Evolutionary conservation across 2,113 vertebrate genomes (phyloP), one percentile per base, ranked within the genome.

Genomic region (Micronycteris hirsuta): DNA sequence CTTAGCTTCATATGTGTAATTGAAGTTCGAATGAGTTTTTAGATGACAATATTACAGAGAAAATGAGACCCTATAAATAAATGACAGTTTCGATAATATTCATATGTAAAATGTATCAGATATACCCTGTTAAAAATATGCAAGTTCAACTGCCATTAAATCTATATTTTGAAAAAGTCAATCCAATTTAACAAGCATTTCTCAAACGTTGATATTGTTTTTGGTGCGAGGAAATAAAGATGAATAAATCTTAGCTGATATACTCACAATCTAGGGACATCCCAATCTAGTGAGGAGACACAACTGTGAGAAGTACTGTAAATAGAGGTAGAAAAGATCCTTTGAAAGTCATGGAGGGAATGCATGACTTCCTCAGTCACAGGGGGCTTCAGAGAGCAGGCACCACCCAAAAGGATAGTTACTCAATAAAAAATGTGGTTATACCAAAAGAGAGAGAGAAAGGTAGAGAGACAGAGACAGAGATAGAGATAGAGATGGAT

Each of bases 21-120:
- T 85, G 52, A 95, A 81, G 47, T 93, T 83, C 73, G 86, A 94
- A 90, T 31, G 19, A 68, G 38, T 89, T 78, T 77, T 81, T 76
- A 85, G 19, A 92, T 28, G 38, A 71, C 20, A 58, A 13, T 63
- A 47, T 41, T 83, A 84, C 36, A 67, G 54, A 93, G 73, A 80
- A 86, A 86, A 78, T 89, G 19, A 94, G 49, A 93, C 31, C 5
- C 36, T 47, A 38, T 8, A 33, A 24, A 73, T n/a, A 82, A 86
- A 91, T 45, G 24, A 67, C 22, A 47, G 26, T 70, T 92, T 93
- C 77, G 8, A 61, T 22, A 65, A n/a, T 63, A 85, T 52, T 86
- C 36, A 33, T 36, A 52, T 41, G 4, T 41, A 68, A 80, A n/a
- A 49, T 77, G 19, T 56, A 36, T 86, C 49, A 82, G 8, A 80